Conservation (phyloP, 2,113 vertebrate genomes). For the Megalops atlanticus region DNA sequence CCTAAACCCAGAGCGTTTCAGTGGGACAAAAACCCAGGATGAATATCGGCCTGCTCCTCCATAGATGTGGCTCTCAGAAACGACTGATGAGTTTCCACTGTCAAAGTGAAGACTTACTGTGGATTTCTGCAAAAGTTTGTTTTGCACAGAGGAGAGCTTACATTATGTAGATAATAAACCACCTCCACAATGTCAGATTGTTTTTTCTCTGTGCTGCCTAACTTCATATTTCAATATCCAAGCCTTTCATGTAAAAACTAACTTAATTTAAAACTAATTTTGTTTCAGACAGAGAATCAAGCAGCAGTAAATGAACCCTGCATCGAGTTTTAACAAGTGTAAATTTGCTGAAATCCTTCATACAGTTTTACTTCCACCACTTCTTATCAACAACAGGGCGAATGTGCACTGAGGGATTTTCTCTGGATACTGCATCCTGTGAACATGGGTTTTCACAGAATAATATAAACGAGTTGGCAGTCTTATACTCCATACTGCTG, state of each 20-base stretch:
- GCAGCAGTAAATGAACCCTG: conserved; percentile 44
- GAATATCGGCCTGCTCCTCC: neutral
- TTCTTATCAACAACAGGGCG: conserved; percentile 36
- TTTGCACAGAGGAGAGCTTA: neutral
- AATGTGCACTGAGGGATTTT: conserved; percentile 39
- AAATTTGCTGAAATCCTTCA: neutral
- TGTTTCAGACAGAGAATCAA: neutral
- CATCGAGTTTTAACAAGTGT: conserved; percentile 42
- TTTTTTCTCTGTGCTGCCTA: neutral
- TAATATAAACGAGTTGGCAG: too few species aligned
- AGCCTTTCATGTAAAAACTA: neutral
- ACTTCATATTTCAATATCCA: neutral
- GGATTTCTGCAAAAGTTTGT: neutral
- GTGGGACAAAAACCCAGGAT: neutral
- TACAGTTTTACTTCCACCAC: conserved; percentile 5
- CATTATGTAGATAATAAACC: neutral
- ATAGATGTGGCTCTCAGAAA: neutral
- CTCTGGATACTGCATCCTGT: neutral
- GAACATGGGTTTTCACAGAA: too few species aligned
- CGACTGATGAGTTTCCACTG: neutral
- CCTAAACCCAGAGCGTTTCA: too few species aligned
- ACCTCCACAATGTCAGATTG: neutral
- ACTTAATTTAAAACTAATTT: neutral
- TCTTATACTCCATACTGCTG: conserved; percentile 1
- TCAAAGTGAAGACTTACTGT: neutral